phyloP scores from a whole-genome alignment of 2,888 invertebrate genomes.

The Ophioninae sp. region DNA sequence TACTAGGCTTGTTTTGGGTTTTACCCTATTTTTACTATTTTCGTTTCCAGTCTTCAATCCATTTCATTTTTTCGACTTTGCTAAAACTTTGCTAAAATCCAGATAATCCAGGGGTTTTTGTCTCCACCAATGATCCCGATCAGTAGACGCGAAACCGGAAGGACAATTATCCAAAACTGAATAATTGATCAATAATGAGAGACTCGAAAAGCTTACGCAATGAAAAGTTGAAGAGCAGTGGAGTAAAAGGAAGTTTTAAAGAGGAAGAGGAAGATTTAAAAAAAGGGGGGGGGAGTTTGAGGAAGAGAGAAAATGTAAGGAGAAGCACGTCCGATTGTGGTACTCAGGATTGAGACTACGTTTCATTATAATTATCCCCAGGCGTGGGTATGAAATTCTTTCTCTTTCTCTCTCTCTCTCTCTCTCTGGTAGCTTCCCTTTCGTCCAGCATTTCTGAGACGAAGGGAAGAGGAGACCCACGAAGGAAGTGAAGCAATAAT shows the following conservation, averaged over 20 bases:
- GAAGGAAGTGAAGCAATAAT: conserved; percentile 27
- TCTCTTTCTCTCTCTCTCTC: conserved; percentile 19
- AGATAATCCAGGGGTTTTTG: not conserved
- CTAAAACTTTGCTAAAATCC: not conserved
- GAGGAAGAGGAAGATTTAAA: conserved; percentile 14
- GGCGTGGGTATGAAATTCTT: conserved; percentile 41
- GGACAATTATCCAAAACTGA: conserved; percentile 12
- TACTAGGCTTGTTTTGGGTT: too few relatives aligned
- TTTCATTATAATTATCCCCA: conserved; percentile 75
- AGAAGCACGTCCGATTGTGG: conserved; percentile 72
- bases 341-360: conserved; percentile 66
- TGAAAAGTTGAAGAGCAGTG: conserved; percentile 19
- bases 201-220: conserved; percentile 24
- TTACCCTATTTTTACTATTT: too few relatives aligned
- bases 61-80: not conserved
- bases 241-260: not conserved
- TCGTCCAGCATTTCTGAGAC: conserved; percentile 5
- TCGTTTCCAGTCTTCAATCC: not conserved
- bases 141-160: conserved; percentile 21
- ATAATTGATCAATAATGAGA: conserved; percentile 43
- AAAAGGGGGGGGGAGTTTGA: conserved; percentile 7
- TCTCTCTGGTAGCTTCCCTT: too few relatives aligned
- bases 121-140: not conserved
- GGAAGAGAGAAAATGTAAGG: conserved; percentile 63
- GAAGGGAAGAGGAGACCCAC: not conserved